Base-by-base conservation (phyloP, 2,888 invertebrate genomes). In the Sturmia bella region DNA sequence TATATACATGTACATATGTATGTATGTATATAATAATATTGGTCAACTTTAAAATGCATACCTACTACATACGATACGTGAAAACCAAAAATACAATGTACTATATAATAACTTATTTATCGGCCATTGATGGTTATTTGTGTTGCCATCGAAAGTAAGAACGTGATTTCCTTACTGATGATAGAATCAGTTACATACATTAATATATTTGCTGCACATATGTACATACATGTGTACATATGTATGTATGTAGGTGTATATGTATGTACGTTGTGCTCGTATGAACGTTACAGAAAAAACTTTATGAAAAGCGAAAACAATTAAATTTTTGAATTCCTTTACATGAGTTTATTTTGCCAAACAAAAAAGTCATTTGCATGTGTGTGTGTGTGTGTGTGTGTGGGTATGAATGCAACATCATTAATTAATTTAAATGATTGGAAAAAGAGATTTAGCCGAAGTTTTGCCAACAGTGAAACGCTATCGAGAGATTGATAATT, bases 141-240 rank as follows among this genome's bases (percentile, higher is more conserved):
- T 76, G 75, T 68, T 61, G 21, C 37, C 27, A 75, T 56, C 75
- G 75, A 76, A 76, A 76, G 75, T 76, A 32, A 43, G 56, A 66
- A 76, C 68, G 75, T 76, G 68, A 76, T 37, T 68, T 37, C 21
- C 59, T 54, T 76, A 76, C 75, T 52, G 59, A 76, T 75, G 27
- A 68, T 48, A 52, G 72, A 72, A 41, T 52, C 27, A 41, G 43
- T 13, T 50, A 39, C 1, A 6, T 32, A 32, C 32, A n/a, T n/a
- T n/a, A n/a, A n/a, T n/a, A n/a, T n/a, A n/a, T n/a, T n/a, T n/a
- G n/a, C n/a, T n/a, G n/a, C n/a, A n/a, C n/a, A 15, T 15, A 41
- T 6, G 7, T 15, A 43, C 19, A 32, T 32, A 32, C 32, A 3
- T 7, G 1, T 32, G 32, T 32, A 32, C 9, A 9, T 32, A 32